Evolutionary conservation across 1,140 invertebrate species (phyloP).

Genomic region (Drosophila burlai): DNA sequence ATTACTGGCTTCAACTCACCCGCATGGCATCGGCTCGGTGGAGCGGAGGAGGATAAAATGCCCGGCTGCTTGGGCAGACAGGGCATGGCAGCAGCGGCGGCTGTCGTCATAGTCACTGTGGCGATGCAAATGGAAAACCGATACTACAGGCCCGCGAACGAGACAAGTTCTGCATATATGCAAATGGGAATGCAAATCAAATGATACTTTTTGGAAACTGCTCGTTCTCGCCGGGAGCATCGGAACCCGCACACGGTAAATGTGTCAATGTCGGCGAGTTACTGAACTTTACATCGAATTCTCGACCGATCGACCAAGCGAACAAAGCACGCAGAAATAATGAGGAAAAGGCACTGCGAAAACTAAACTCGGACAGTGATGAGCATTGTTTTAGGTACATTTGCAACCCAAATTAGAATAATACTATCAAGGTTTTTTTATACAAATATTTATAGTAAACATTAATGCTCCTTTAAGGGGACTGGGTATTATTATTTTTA

Average conservation of each 20-base stretch:
- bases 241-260: slow-evolving; percentile 32
- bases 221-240: slow-evolving; percentile 16
- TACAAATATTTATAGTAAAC: not conserved
- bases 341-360: slow-evolving; percentile 35
- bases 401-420: not conserved
- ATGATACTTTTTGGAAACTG: slow-evolving; percentile 19
- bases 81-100: slow-evolving; percentile 50
- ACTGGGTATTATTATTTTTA: not conserved
- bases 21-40: not conserved
- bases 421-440: not conserved
- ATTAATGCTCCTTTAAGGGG: not conserved
- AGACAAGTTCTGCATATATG: slow-evolving; percentile 19
- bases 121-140: slow-evolving; percentile 1
- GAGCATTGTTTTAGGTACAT: slow-evolving; percentile 13
- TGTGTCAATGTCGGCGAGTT: slow-evolving; percentile 69
- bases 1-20: slow-evolving; percentile 40
- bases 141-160: not conserved
- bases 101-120: slow-evolving; percentile 45
- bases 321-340: slow-evolving; percentile 25
- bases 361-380: slow-evolving; percentile 23
- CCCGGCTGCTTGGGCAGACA: slow-evolving; percentile 15
- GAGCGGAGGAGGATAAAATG: not conserved
- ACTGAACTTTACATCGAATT: slow-evolving; percentile 57
- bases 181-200: slow-evolving; percentile 45
- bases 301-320: slow-evolving; percentile 4